Conservation (phyloP, 2,888 invertebrate species). For the Chirona hameri region DNA sequence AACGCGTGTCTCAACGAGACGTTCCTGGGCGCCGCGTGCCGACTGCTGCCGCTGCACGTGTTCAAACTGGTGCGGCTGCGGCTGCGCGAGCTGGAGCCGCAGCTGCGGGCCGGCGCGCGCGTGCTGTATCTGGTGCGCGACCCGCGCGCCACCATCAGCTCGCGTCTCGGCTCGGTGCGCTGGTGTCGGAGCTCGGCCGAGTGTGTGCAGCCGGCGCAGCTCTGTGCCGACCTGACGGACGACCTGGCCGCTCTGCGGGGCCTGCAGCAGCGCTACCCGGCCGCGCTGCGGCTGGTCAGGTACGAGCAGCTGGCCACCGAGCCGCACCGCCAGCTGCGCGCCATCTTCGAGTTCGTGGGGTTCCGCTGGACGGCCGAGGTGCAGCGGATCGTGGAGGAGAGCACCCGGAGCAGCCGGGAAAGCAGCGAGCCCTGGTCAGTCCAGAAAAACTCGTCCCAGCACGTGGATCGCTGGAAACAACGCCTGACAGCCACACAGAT, state of each 20-base stretch:
- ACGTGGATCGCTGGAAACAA: not conserved
- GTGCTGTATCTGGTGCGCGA: conserved; percentile 42
- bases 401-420: conserved; percentile 28
- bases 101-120: conserved; percentile 40
- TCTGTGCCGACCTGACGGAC: conserved; percentile 40
- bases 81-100: conserved; percentile 39
- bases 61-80: conserved; percentile 42
- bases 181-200: conserved; percentile 42
- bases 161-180: conserved; percentile 40
- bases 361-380: conserved; percentile 34
- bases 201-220: conserved; percentile 41
- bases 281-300: conserved; percentile 40
- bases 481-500: not conserved
- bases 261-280: conserved; percentile 40
- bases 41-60: conserved; percentile 41
- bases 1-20: conserved; percentile 39
- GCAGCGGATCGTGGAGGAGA: conserved; percentile 24
- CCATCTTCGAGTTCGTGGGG: conserved; percentile 43
- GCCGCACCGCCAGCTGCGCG: conserved; percentile 40
- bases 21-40: conserved; percentile 41
- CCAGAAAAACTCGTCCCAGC: not conserved
- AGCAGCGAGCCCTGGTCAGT: not conserved
- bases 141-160: conserved; percentile 43
- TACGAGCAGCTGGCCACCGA: conserved; percentile 42
- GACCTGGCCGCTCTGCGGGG: conserved; percentile 40